Percentiles rank a stretch among this genome's conserved stretches.
Conservation (phyloP, 2,113 vertebrate genomes). For the Potamarius usumacintae region DNA sequence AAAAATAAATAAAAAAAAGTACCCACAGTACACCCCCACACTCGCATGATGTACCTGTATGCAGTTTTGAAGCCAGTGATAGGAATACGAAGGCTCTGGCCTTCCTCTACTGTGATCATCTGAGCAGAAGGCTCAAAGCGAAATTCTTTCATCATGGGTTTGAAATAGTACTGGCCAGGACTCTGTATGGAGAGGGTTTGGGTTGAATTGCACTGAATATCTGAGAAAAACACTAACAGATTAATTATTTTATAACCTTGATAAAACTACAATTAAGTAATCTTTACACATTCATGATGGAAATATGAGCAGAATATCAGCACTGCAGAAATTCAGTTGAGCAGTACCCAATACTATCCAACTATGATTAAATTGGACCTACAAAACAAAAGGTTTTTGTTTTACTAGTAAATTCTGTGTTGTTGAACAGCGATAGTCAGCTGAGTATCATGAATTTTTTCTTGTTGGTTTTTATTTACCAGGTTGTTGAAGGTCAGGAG, state of each 20-base stretch:
- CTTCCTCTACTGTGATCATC: slow-evolving; percentile 96
- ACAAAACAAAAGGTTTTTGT: neutral
- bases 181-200: slow-evolving; percentile 73
- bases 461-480: slow-evolving; percentile 68
- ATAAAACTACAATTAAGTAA: neutral
- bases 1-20: too few relatives aligned
- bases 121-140: slow-evolving; percentile 95
- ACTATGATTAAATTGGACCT: neutral
- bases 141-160: slow-evolving; percentile 99
- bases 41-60: slow-evolving; percentile 61
- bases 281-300: neutral
- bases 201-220: neutral
- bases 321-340: neutral
- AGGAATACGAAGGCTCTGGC: slow-evolving; percentile 86
- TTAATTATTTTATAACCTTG: neutral
- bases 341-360: neutral
- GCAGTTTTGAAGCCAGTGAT: slow-evolving; percentile 91
- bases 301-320: neutral
- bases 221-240: neutral
- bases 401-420: neutral
- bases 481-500: slow-evolving; percentile 92
- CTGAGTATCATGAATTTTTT: neutral
- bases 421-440: neutral
- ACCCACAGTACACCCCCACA: neutral
- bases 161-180: slow-evolving; percentile 97